Evolutionary conservation across 2,113 vertebrate species (phyloP), one percentile per base, ranked within the genome.

Genomic region (Notiomystis cincta): DNA sequence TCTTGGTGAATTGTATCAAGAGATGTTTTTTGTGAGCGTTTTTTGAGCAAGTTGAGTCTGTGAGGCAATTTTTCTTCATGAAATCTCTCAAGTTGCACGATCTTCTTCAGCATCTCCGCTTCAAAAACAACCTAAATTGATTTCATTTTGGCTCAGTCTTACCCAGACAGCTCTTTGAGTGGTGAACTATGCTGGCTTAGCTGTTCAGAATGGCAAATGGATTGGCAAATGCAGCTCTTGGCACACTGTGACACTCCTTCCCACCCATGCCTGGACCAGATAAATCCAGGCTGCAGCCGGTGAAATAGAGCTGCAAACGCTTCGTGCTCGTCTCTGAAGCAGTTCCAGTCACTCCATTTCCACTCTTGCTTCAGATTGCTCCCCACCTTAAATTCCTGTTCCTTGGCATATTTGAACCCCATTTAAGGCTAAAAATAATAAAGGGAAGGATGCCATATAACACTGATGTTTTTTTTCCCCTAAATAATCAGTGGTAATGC

Each of bases 71-170:
- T 48, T 70, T 76, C 16, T 58, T 58, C 15, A 24, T 3, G 15
- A 62, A 61, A 27, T 61, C 50, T 90, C 58, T 76, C 1, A 5
- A 33, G 19, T 7, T 0, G 0, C 23, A 5, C 2, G 3, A 28
- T 15, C 4, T 7, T 21, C 48, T 85, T 62, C 42, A 40, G 28
- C 21, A 22, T 19, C 37, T 50, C 33, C 54, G 23, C 12, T 84
- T 53, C 5, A 20, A 44, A 78, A 42, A 47, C 2, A 2, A n/a
- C 31, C 12, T 11, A 19, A 56, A 51, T 75, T 23, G 19, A 27
- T 40, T 56, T 45, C 17, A 27, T 69, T 84, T 60, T 64, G 40
- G 2, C 23, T 66, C 57, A 44, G 28, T 44, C 25, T 51, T 54
- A 50, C 12, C 17, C 45, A 82, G 31, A 18, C 10, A 76, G 37